Base-by-base conservation (phyloP, 2,888 invertebrate species). In the Yponomeuta sedellus region DNA sequence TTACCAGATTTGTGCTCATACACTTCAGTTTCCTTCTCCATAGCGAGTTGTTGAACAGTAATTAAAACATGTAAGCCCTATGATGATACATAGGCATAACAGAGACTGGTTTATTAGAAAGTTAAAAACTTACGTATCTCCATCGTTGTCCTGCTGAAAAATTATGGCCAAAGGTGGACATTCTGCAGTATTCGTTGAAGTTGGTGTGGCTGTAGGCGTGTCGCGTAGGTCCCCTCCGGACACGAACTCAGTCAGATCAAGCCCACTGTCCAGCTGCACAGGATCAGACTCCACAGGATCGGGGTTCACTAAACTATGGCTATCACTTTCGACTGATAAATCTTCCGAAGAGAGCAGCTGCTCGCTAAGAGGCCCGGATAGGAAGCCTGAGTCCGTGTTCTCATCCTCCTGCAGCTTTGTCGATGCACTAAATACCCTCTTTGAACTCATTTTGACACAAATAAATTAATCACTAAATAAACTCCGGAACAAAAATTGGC, bases 131-230 rank as follows among this genome's bases (percentile, higher is more conserved):
- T 92, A 97, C 97, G 97, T 97, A 83, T 97, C 97, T 72, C 97
- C 97, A 74, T 96, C 96, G 70, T 95, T 94, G 80, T 97, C 95
- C 75, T 96, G 96, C 71, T 94, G 92, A 80, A 94, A 96, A 72
- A 94, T 94, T 72, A 93, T 84, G 75, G 94, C 92, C 93, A 95
- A 94, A 64, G 93, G 88, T 70, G 88, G 86, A 71, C 84, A 73
- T 58, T 78, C 75, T 63, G 59, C 66, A 70, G 67, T 66, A 71
- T 73, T 66, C 68, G 71, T 69, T 52, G 69, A 34, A 12, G 28
- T 28, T n/a, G 70, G 59, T 70, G 68, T 59, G 68, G 64, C 57
- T 85, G 77, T 63, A 70, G 59, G 40, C 52, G 67, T 67, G 70
- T 75, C 77, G 77, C 72, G 73, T 68, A 78, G 68, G 62, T 88